phyloP scores from a whole-genome alignment of 2,113 vertebrate genomes.

The Paracanthobrama guichenoti region DNA sequence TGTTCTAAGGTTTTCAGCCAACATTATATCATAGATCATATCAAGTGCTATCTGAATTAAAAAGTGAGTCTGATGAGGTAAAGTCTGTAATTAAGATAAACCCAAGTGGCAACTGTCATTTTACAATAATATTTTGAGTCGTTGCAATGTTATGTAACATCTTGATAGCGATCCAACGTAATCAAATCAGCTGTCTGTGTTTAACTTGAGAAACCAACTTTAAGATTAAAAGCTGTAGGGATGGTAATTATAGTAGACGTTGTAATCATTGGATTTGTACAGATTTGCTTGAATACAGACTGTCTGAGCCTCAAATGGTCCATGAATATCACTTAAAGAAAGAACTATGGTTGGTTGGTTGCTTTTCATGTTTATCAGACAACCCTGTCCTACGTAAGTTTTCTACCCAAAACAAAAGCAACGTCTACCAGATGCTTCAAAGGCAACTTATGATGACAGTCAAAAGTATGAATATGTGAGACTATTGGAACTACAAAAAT shows the following conservation, averaged over 20 bases:
- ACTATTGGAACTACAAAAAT: not conserved
- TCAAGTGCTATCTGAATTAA: not conserved
- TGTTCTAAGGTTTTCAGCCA: not conserved
- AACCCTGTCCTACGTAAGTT: not conserved
- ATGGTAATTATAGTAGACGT: not conserved
- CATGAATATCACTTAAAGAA: not conserved
- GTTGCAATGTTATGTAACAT: not conserved
- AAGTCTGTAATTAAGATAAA: not conserved
- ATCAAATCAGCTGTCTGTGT: not conserved
- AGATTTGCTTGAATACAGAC: conserved; percentile 4
- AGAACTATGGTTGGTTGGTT: not conserved
- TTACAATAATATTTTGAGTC: not conserved
- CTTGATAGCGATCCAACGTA: not conserved
- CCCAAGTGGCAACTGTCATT: not conserved
- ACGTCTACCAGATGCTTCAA: not conserved
- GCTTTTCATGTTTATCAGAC: not conserved
- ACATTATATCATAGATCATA: not conserved
- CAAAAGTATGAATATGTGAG: not conserved
- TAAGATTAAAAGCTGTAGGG: not conserved
- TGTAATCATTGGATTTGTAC: not conserved
- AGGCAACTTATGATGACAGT: not conserved
- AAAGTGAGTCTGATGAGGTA: not conserved
- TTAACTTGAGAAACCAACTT: not conserved
- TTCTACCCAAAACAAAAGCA: not conserved
- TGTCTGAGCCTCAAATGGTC: not conserved